Evolutionary conservation across 2,888 invertebrate genomes (phyloP), one percentile per base, ranked within the genome.

Genomic region (Epinotia demarniana): DNA sequence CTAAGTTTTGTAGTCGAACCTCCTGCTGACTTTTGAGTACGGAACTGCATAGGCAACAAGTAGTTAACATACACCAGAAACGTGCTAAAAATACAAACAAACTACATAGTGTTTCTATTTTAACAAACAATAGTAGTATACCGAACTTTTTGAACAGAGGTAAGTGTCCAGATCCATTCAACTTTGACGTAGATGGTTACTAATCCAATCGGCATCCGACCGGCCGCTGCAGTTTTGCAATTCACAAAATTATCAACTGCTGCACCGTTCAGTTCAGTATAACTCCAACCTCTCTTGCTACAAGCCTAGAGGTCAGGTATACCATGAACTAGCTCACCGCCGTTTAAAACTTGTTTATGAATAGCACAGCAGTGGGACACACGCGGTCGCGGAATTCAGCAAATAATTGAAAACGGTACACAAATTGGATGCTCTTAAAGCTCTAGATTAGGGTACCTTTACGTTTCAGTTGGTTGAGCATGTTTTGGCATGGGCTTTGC

Each of bases 371-470:
- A 19, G 9, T 6, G 49, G 27, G 64, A 64, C 64, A 64, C 49
- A 64, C 46, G 57, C 55, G 70, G 70, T 60, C 39, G 19, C 9
- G 53, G 62, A 49, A 61, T 49, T 49, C 46, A 39, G 18, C 71
- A 62, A 71, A 71, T 60, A 70, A 61, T 62, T 71, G 53, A 62
- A 49, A 23, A 55, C 72, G 58, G 68, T 58, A 66, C 58, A n/a
- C 68, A 39, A 46, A 69, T 69, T 58, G 68, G 68, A 69, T 19
- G 46, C 33, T 33, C 58, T 19, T 39, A 58, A 23, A 43, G 23
- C 19, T 58, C 58, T 43, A 58, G 43, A 43, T 57, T 58, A 58
- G 23, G 16, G 11, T 39, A 18, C 19, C 43, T 43, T 9, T 19
- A 9, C 8, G 27, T 60, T 60, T 60, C 27, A 60, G 27, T 57